These are phyloP conservation scores for Archips xylosteana DNA, from an alignment of 2,888 invertebrate species.

Conservation along the genomic window DNA sequence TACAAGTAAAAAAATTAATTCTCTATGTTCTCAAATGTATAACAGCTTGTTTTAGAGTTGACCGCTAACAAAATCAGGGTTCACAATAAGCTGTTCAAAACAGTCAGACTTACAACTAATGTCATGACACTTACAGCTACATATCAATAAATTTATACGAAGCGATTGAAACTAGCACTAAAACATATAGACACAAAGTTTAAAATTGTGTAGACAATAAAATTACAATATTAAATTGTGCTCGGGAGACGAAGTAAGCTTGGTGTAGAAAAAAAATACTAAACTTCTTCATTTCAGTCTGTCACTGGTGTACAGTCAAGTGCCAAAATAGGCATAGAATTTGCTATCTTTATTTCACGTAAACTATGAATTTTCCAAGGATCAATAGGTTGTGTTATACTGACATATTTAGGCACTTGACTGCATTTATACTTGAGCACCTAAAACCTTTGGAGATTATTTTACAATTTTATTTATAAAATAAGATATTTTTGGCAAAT, in stretches of 20 bases:
- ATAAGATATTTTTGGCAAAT: conserved; percentile 25
- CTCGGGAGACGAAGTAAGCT: conserved; percentile 10
- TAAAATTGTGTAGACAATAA: neutral
- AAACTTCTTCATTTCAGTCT: neutral
- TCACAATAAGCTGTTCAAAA: conserved; percentile 32
- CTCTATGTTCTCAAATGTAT: neutral
- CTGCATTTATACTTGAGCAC: neutral
- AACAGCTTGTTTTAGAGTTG: neutral
- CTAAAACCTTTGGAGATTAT: neutral
- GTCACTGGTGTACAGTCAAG: neutral
- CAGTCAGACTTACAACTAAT: conserved; percentile 34
- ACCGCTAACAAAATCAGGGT: conserved; percentile 23
- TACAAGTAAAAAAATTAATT: neutral
- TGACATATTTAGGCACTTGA: neutral
- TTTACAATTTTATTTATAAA: neutral
- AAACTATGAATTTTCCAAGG: no score
- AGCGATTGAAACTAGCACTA: conserved; percentile 14
- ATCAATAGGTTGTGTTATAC: no score
- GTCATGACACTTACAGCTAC: conserved; percentile 39
- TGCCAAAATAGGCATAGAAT: neutral
- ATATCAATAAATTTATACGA: conserved; percentile 28
- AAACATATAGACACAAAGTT: conserved; percentile 7
- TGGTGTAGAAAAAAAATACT: conserved; percentile 6
- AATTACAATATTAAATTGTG: conserved; percentile 29
- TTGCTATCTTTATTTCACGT: no score